Base-by-base conservation (phyloP, 2,113 vertebrate genomes). In the Siniperca knerii region DNA sequence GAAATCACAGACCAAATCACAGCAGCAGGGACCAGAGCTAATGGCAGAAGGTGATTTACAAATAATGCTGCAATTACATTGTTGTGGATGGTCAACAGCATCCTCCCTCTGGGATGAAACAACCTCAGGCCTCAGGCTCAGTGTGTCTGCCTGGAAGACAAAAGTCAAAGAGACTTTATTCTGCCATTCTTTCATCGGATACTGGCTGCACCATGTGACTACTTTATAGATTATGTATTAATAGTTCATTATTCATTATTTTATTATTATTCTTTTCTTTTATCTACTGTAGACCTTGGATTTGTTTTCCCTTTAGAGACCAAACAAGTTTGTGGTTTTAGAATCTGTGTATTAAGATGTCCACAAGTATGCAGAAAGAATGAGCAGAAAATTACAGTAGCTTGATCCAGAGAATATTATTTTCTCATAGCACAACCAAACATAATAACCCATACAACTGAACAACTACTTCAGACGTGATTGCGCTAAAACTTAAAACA, bases 41-140 rank as follows among this genome's bases (percentile, higher is more conserved):
- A 71, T 78, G 55, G 57, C 55, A 72, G 72, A 74, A 52, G 72
- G 79, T 76, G 77, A 83, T 85, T 35, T 25, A 78, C 55, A 71
- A 7, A 58, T 78, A 89, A 79, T 83, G 83, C 57, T 71, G 70
- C 65, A 77, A 66, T 82, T 77, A 29, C n/a, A 48, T 62, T 82
- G 68, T 82, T 78, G 69, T 80, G 58, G 64, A 64, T 77, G 84
- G 87, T 78, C 82, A 76, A 79, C 62, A 83, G 25, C 79, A 66
- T 72, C 84, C 80, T 80, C 73, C 82, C 64, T 78, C 35, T 85
- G 60, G 75, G 75, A 67, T 76, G 44, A 76, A 79, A 81, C 65
- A 8, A 65, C 48, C 55, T 9, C 58, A 29, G 50, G 72, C 71
- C 16, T 65, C 70, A 68, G 46, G 44, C 75, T 81, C 15, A 73